A percentile compares a stretch with the other conserved stretches of the same genome.
These are phyloP conservation scores for Telmatherina bonti DNA, from an alignment of 2,797 vertebrate species.

Conservation along the genomic window DNA sequence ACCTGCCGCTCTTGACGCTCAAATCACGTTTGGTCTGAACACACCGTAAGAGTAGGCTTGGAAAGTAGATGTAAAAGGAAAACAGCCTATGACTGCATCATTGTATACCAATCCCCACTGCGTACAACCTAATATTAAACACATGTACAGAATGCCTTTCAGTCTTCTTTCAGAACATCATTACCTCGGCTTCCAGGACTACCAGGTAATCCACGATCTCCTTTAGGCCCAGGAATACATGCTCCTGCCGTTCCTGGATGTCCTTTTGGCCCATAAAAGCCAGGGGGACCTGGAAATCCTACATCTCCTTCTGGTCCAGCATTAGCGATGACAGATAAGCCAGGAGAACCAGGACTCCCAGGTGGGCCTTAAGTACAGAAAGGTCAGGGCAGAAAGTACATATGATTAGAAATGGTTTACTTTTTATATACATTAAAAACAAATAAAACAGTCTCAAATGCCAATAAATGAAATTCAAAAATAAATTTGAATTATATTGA, in stretches of 20 bases:
- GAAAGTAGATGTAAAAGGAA: neutral
- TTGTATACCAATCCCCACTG: no score
- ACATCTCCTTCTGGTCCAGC: conserved; percentile 62
- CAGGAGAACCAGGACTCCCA: conserved; percentile 79
- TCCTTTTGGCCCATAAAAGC: conserved; percentile 56
- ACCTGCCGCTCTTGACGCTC: no score
- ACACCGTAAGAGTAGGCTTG: no score
- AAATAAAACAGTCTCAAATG: no score
- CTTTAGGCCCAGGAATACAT: conserved; percentile 84
- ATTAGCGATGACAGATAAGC: neutral
- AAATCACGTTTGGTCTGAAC: no score
- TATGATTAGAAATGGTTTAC: neutral
- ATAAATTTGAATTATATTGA: conserved; percentile 1
- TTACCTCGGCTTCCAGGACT: conserved; percentile 82
- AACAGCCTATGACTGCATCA: neutral
- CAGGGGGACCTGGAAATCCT: conserved; percentile 58
- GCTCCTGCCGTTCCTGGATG: conserved; percentile 27
- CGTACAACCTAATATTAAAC: no score
- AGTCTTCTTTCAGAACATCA: neutral
- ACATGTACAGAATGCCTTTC: neutral
- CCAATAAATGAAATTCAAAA: no score
- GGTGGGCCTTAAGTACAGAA: conserved; percentile 78
- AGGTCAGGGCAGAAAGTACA: neutral
- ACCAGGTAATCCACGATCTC: conserved; percentile 84
- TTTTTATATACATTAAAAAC: no score